Evolutionary conservation across 2,113 vertebrate genomes (phyloP), one percentile per base, ranked within the genome.

Genomic region (Geococcyx californianus): DNA sequence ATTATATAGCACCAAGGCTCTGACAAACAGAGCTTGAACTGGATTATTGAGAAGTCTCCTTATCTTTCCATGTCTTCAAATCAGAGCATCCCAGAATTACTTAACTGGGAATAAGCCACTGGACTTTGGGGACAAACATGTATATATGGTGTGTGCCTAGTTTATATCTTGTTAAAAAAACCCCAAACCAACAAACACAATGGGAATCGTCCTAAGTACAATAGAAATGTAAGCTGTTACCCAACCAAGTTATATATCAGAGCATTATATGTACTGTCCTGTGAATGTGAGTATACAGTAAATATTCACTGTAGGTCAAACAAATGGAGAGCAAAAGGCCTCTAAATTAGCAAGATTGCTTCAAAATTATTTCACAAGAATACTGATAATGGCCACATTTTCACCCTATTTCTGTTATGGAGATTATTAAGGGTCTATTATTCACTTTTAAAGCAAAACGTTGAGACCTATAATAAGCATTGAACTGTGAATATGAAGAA

Each of bases 271-370:
- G 26, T 55, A 17, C 8, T 47, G n/a, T 44, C 14, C 29, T 28
- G 16, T 15, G 15, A 51, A 47, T 25, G 29, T 15, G 13, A 69
- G 17, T 25, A 47, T 47, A 33, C n/a, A 54, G 38, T 45, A 49
- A 55, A 26, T 56, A 69, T 47, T 82, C 51, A 38, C 7, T 33
- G 7, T 31, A 16, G 54, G 21, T 25, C 11, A 31, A 47, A 33
- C 0, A 1, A 31, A 18, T 4, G 23, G 34, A 55, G 42, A 40
- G 14, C 20, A 60, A 58, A 66, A 9, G 20, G 2, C 23, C 9
- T 60, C 40, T 68, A 49, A 54, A 75, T 60, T 8, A 45, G 10
- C 9, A 17, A 13, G 14, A 24, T 51, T 68, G 49, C 34, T 18
- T 34, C 17, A 49, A 67, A n/a, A 55, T n/a, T 60, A 36, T 40